Evolutionary conservation across 92 coral and sea anemone species (phyloP).

Genomic region (Epizoanthus ramosus): DNA sequence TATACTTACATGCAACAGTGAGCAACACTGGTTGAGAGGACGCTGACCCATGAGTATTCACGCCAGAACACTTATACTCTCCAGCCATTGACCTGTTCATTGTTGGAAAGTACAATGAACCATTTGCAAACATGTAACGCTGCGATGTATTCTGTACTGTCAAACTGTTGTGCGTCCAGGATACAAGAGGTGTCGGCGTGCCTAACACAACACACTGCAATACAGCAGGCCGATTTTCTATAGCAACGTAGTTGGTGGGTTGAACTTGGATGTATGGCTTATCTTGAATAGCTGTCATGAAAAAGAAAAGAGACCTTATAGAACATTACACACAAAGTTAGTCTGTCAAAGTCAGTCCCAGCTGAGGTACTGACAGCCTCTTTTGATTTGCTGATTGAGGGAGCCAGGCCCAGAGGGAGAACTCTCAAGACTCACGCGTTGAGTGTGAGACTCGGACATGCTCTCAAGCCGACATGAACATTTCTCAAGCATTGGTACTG

Average conservation of each 20-base stretch:
- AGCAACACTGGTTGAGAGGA: conserved; percentile 72
- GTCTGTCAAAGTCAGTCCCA: too few species aligned
- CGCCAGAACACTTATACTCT: conserved; percentile 78
- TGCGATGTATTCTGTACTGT: conserved; percentile 55
- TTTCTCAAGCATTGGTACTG: too few species aligned
- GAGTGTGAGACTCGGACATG: background rate
- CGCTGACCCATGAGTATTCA: conserved; percentile 73
- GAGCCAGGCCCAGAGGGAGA: too few species aligned
- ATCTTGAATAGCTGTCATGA: conserved; percentile 66
- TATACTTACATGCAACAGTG: conserved; percentile 90
- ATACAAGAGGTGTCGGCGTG: conserved; percentile 76
- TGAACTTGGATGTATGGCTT: conserved; percentile 85
- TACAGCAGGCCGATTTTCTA: conserved; percentile 63
- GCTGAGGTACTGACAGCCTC: too few species aligned
- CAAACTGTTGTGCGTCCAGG: conserved; percentile 77
- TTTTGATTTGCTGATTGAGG: too few species aligned
- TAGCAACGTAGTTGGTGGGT: conserved; percentile 73
- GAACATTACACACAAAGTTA: background rate
- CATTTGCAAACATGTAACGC: conserved; percentile 73
- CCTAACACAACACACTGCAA: conserved; percentile 88
- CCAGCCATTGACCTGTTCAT: conserved; percentile 78
- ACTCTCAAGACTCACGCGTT: too few species aligned
- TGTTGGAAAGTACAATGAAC: conserved; percentile 74
- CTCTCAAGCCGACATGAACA: too few species aligned
- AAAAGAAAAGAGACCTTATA: background rate